Evolutionary conservation across 2,797 vertebrate species (phyloP).

Genomic region (Pipistrellus pipistrellus): DNA sequence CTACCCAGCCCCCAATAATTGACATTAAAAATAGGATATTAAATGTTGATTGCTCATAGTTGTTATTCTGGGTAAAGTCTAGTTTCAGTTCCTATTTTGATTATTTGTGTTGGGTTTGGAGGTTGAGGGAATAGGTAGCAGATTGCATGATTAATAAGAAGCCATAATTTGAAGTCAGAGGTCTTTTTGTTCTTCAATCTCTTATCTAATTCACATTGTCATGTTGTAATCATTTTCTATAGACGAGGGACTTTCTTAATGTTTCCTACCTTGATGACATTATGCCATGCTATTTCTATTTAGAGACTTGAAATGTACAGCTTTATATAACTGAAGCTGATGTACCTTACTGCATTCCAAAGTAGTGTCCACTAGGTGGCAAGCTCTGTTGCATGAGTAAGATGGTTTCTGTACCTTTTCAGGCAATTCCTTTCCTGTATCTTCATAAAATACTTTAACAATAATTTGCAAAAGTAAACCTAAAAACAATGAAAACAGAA

Average conservation of each 20-base stretch:
- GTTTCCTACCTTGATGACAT: neutral
- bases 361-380: constrained; percentile 73
- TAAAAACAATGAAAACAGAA: constrained; percentile 28
- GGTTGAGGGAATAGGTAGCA: neutral
- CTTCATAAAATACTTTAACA: constrained; percentile 2
- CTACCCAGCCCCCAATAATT: neutral
- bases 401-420: neutral
- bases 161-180: neutral
- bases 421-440: neutral
- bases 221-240: constrained; percentile 12
- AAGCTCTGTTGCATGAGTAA: neutral
- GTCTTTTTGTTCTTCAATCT: neutral
- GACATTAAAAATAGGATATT: neutral
- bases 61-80: neutral
- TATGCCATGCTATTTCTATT: constrained; percentile 9
- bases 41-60: neutral
- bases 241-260: constrained; percentile 14
- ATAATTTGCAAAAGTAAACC: constrained; percentile 58
- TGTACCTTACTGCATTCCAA: constrained; percentile 6
- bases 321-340: neutral
- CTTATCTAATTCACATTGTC: constrained; percentile 7
- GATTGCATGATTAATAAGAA: constrained; percentile 20
- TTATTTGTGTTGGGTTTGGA: neutral
- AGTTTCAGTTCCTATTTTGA: neutral
- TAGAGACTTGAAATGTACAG: neutral